Percentiles rank a stretch among this genome's conserved stretches.
Evolutionary conservation across 2,113 vertebrate species (phyloP).

Genomic region (Triplophysa siluroides): DNA sequence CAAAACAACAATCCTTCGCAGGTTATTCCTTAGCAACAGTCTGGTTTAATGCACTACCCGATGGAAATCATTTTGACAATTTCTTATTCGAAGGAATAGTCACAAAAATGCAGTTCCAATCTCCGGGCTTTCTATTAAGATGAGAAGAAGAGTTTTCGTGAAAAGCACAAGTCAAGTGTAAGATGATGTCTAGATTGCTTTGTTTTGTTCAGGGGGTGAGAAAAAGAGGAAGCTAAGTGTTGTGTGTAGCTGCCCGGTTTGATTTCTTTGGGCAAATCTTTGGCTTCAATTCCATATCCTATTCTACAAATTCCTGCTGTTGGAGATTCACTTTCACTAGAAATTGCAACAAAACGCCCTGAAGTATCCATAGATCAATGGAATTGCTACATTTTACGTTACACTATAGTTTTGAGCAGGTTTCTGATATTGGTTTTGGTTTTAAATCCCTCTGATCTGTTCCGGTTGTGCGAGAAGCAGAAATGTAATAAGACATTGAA

Average conservation of each 20-base stretch:
- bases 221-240: slow-evolving; percentile 41
- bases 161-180: slow-evolving; percentile 63
- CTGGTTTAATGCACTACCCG: slow-evolving; percentile 53
- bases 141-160: slow-evolving; percentile 58
- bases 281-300: slow-evolving; percentile 51
- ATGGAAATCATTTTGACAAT: slow-evolving; percentile 59
- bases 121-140: slow-evolving; percentile 59
- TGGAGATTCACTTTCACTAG: slow-evolving; percentile 52
- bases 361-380: slow-evolving; percentile 59
- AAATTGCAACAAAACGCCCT: slow-evolving; percentile 58
- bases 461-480: slow-evolving; percentile 22
- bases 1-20: slow-evolving; percentile 19
- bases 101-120: slow-evolving; percentile 57
- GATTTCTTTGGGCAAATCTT: slow-evolving; percentile 55
- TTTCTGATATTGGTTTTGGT: slow-evolving; percentile 48
- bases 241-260: slow-evolving; percentile 48
- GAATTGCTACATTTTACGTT: slow-evolving; percentile 60
- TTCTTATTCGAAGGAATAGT: slow-evolving; percentile 55
- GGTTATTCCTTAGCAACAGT: slow-evolving; percentile 48
- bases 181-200: slow-evolving; percentile 62
- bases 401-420: slow-evolving; percentile 42
- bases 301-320: slow-evolving; percentile 48
- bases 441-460: slow-evolving; percentile 47
- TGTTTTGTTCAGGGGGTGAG: neutral
- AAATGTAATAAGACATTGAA: slow-evolving; percentile 41